Evolutionary conservation across 1,140 invertebrate genomes (phyloP), one percentile per base, ranked within the genome.

Genomic region (Rhagoletis zephyria): DNA sequence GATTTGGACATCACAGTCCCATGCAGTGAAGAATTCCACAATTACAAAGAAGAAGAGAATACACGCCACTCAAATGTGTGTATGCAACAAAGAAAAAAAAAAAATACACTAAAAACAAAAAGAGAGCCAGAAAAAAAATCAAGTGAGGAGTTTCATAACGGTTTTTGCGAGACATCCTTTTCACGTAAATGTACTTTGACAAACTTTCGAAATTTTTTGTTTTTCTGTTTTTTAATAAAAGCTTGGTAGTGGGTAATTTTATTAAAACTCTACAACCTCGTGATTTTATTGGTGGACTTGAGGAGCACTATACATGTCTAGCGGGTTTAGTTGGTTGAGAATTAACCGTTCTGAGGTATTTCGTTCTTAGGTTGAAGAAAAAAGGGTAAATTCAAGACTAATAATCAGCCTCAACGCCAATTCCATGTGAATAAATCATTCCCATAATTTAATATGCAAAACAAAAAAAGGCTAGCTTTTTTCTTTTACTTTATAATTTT

Each of bases 141-240:
- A 56, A 56, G 48, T 56, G 48, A 56, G 74, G 74, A 81, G 74
- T 81, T 81, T 81, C 74, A 81, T 81, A 56, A 81, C n/a, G 5
- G 10, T 81, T 48, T 48, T 7, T 81, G 48, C 74, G 74, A 81
- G 74, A 81, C 74, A 81, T 81, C 74, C 74, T 81, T 81, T 81
- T 56, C 74, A 81, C 74, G 74, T 81, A 59, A 48, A 81, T 56
- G 74, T 81, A 81, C 48, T 81, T 81, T 81, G 74, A 81, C 74
- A 51, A 81, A 81, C 48, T 81, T 81, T 81, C 74, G 5, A 81
- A 19, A 81, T 56, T 81, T 45, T 81, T 81, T n/a, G 45, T 81
- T 56, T 67, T 81, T 56, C 45, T n/a, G 30, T 56, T 59, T 77
- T 81, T 51, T 56, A 81, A 81, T 81, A 81, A 81, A 81, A 16